phyloP scores from a whole-genome alignment of 2,888 invertebrate species.

The Phaonia tiefii region DNA sequence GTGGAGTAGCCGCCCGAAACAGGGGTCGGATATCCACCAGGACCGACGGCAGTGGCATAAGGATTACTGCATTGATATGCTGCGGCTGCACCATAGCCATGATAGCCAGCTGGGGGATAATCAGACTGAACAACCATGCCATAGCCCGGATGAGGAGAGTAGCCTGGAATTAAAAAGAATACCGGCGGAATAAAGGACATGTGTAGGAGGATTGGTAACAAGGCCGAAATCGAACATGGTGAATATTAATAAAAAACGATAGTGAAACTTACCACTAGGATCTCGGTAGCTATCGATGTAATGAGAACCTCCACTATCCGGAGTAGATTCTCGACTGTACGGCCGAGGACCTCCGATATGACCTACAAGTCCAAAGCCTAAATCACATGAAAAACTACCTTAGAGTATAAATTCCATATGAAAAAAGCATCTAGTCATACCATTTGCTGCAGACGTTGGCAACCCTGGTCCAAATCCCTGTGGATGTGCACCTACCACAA shows the following conservation, averaged over 20 bases:
- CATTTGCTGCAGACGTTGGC: slow-evolving; percentile 75
- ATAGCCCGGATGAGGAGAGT: slow-evolving; percentile 93
- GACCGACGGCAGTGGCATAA: slow-evolving; percentile 80
- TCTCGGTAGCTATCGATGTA: slow-evolving; percentile 94
- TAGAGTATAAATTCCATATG: slow-evolving; percentile 88
- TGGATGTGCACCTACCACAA: slow-evolving; percentile 80
- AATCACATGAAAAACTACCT: slow-evolving; percentile 84
- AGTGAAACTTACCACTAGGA: slow-evolving; percentile 86
- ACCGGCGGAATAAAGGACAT: slow-evolving; percentile 10
- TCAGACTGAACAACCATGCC: slow-evolving; percentile 90
- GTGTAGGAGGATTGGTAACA: not conserved
- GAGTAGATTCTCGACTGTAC: slow-evolving; percentile 93
- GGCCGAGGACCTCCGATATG: slow-evolving; percentile 84
- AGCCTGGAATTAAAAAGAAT: slow-evolving; percentile 82
- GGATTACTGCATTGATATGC: slow-evolving; percentile 83
- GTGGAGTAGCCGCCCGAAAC: slow-evolving; percentile 87
- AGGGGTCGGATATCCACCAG: slow-evolving; percentile 85
- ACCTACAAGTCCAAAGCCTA: slow-evolving; percentile 82
- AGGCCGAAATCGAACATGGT: no score
- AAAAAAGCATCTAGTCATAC: slow-evolving; percentile 83
- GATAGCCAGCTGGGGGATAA: slow-evolving; percentile 88
- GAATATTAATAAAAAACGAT: not conserved
- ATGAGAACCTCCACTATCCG: slow-evolving; percentile 93
- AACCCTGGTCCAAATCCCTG: slow-evolving; percentile 82
- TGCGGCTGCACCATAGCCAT: slow-evolving; percentile 85